Evolutionary conservation across 2,113 vertebrate genomes (phyloP).

Genomic region (Anguilla rostrata): DNA sequence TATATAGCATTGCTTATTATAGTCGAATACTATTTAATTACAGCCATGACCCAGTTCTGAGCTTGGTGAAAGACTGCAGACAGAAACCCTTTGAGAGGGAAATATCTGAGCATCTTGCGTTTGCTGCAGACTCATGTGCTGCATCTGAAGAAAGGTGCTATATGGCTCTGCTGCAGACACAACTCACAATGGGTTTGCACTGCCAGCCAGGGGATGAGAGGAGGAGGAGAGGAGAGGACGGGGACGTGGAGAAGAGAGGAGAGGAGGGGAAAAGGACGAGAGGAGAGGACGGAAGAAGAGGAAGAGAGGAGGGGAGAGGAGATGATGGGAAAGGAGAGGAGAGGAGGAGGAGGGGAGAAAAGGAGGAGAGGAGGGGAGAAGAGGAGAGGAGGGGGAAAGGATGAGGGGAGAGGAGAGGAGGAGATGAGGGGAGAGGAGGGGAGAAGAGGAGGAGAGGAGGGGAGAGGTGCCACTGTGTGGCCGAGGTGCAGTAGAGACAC

Average conservation of each 20-base stretch:
- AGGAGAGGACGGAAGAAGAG: too few relatives aligned
- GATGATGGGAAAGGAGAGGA: too few relatives aligned
- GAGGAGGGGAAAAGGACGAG: too few relatives aligned
- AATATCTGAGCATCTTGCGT: neutral
- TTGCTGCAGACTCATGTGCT: neutral
- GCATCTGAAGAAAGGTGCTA: neutral
- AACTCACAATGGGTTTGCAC: neutral
- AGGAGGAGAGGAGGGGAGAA: too few relatives aligned
- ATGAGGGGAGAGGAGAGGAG: neutral
- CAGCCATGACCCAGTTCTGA: neutral
- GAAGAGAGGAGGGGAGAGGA: too few relatives aligned
- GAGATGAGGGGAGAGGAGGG: conserved; percentile 31
- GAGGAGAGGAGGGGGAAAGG: too few relatives aligned
- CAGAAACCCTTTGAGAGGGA: neutral
- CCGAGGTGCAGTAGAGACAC: neutral
- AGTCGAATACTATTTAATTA: neutral
- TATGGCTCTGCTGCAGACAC: neutral
- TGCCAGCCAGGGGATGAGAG: neutral
- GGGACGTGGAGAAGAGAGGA: too few relatives aligned
- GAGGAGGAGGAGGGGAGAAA: too few relatives aligned
- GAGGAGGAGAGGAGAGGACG: too few relatives aligned
- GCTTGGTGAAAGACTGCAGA: neutral
- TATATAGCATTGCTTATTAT: neutral
- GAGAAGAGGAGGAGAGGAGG: neutral
- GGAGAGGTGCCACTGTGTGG: neutral